Conservation (phyloP, 2,888 invertebrate genomes). For the Cosmorhoe ocellata region DNA sequence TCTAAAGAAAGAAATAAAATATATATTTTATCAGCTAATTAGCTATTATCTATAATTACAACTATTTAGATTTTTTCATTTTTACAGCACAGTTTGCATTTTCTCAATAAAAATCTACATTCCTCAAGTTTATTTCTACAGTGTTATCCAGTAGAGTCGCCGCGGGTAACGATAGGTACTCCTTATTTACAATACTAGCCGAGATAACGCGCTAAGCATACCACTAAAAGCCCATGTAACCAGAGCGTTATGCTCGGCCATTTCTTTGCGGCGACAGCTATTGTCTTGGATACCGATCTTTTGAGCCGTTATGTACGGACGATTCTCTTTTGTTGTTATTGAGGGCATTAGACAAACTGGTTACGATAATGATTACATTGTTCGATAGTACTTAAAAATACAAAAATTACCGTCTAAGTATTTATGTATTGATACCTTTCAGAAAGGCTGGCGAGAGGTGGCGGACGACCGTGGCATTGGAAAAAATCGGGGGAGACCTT, state of each 20-base stretch:
- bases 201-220: slow-evolving; percentile 38
- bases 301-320: slow-evolving; percentile 37
- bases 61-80: no score
- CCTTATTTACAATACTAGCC: slow-evolving; percentile 13
- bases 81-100: neutral
- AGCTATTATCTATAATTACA: no score
- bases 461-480: no score
- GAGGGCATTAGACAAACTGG: slow-evolving; percentile 4
- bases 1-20: no score
- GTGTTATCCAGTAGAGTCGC: neutral
- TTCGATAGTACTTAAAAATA: neutral
- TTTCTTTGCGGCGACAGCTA: slow-evolving; percentile 41
- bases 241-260: slow-evolving; percentile 42
- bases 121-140: neutral
- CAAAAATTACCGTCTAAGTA: no score
- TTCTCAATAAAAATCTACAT: neutral
- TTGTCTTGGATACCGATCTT: slow-evolving; percentile 41
- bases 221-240: slow-evolving; percentile 45
- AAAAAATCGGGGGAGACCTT: no score
- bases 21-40: no score
- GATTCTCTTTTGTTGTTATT: slow-evolving; percentile 17
- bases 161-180: neutral
- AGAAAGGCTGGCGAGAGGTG: no score
- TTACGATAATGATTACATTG: slow-evolving; percentile 8
- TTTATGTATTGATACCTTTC: no score